phyloP scores from a whole-genome alignment of 1,140 invertebrate species.

The Diabrotica undecimpunctata region DNA sequence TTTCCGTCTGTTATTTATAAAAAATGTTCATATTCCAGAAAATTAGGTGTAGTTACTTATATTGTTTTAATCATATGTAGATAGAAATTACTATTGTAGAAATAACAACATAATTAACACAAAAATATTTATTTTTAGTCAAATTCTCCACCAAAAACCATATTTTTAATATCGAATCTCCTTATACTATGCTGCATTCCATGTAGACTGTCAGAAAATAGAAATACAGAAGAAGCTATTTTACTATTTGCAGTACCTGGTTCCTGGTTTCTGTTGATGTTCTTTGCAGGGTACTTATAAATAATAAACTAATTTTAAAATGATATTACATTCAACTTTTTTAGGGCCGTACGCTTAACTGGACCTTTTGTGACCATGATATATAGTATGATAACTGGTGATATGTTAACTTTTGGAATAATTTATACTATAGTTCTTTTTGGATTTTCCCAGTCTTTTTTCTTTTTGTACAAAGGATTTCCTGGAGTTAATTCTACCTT shows the following conservation, averaged over 20 bases:
- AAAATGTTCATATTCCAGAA: too few relatives aligned
- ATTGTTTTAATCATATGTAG: too few relatives aligned
- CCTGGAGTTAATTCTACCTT: constrained; percentile 74
- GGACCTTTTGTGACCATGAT: constrained; percentile 99
- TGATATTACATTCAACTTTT: constrained; percentile 10
- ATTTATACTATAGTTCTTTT: constrained; percentile 92
- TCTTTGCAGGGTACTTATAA: constrained; percentile 98
- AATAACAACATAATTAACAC: too few relatives aligned
- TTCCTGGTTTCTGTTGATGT: constrained; percentile 96
- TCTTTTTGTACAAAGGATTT: constrained; percentile 92
- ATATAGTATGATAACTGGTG: constrained; percentile 95
- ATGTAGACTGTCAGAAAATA: constrained; percentile 70
- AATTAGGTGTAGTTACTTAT: too few relatives aligned
- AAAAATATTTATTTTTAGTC: constrained; percentile 57
- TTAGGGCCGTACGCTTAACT: constrained; percentile 84
- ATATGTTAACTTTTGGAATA: constrained; percentile 96
- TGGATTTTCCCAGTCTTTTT: constrained; percentile 95
- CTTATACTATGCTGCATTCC: constrained; percentile 91
- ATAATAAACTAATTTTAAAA: constrained; percentile 13
- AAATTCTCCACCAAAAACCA: constrained; percentile 89
- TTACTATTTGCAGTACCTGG: constrained; percentile 89
- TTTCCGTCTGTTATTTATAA: too few relatives aligned
- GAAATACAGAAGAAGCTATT: constrained; percentile 84
- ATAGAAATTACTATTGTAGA: too few relatives aligned
- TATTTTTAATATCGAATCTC: constrained; percentile 90